Conservation (phyloP, 2,888 invertebrate genomes). For the Drosophila koepferae region DNA sequence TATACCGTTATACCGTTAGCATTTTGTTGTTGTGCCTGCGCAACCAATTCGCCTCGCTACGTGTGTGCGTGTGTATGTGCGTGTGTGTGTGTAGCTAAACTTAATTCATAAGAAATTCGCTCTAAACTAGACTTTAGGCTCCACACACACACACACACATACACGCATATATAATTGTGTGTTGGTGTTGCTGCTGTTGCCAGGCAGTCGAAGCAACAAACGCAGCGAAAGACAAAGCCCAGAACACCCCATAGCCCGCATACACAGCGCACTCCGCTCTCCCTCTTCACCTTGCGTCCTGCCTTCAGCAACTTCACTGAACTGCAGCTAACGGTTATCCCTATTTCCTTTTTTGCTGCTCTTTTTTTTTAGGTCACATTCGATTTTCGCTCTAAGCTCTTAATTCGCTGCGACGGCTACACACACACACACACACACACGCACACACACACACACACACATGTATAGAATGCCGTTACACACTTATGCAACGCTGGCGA, state of each 20-base stretch:
- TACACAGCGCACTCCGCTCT: no score
- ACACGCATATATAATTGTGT: not conserved
- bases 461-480: constrained; percentile 32
- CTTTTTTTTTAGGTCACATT: constrained; percentile 55
- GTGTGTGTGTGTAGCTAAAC: constrained; percentile 5
- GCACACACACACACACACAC: constrained; percentile 5
- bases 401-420: constrained; percentile 31
- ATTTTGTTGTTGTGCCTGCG: constrained; percentile 52
- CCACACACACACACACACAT: not conserved
- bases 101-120: constrained; percentile 17
- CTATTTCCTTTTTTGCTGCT: constrained; percentile 14
- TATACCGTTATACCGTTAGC: constrained; percentile 55
- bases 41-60: constrained; percentile 15
- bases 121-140: constrained; percentile 1
- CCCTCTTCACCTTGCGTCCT: not conserved
- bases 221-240: constrained; percentile 11
- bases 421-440: constrained; percentile 12
- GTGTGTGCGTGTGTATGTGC: not conserved
- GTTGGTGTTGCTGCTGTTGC: constrained; percentile 35
- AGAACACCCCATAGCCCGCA: not conserved
- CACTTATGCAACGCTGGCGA: constrained; percentile 57
- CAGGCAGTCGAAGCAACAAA: constrained; percentile 37
- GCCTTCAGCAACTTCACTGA: constrained; percentile 11
- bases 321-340: constrained; percentile 38
- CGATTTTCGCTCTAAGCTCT: constrained; percentile 50